A percentile compares a stretch with the other conserved stretches of the same genome.
Evolutionary conservation across 2,113 vertebrate species (phyloP).

Genomic region (Argyrosomus japonicus): DNA sequence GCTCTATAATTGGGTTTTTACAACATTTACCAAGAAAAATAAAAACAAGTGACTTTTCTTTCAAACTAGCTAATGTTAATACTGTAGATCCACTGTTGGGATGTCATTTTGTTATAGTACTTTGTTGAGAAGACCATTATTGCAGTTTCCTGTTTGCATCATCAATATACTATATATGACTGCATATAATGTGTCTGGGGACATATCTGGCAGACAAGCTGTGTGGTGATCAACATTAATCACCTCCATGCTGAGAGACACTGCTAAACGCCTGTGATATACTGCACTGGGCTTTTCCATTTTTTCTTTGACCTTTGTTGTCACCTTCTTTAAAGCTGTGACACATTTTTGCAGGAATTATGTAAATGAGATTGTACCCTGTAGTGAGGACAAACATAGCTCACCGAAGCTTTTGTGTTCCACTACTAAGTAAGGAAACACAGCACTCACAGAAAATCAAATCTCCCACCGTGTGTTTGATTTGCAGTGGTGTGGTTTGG

Average conservation of each 20-base stretch:
- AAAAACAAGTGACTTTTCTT: too few relatives aligned
- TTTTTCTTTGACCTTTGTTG: constrained; percentile 30
- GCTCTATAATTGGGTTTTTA: not conserved
- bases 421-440: constrained; percentile 19
- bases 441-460: constrained; percentile 28
- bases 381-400: constrained; percentile 52
- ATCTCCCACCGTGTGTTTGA: constrained; percentile 19
- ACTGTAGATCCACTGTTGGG: not conserved
- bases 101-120: not conserved
- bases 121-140: not conserved
- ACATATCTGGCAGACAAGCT: constrained; percentile 11
- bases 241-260: constrained; percentile 21
- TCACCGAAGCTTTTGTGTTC: constrained; percentile 29
- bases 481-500: constrained; percentile 14
- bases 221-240: constrained; percentile 18
- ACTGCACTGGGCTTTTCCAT: not conserved
- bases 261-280: not conserved
- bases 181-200: not conserved
- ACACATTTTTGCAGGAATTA: constrained; percentile 37
- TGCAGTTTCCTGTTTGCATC: not conserved
- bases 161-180: not conserved
- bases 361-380: constrained; percentile 39
- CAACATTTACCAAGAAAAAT: too few relatives aligned
- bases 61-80: not conserved
- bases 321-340: constrained; percentile 1